Percentiles rank a stretch among this genome's conserved stretches.
Evolutionary conservation across 2,888 invertebrate species (phyloP).

Genomic region (Amphimallon solstitiale): DNA sequence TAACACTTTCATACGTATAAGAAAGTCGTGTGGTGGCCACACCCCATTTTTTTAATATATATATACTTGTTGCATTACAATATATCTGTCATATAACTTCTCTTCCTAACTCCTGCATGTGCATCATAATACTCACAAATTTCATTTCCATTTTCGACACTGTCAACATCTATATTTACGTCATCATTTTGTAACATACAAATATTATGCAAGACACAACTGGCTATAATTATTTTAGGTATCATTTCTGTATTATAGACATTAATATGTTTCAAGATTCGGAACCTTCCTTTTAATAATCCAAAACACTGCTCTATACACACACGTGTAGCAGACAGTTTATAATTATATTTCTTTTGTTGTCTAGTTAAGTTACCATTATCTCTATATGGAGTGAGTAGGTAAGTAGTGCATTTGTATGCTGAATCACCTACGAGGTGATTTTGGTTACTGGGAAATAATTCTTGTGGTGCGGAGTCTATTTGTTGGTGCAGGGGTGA

Average conservation of each 20-base stretch:
- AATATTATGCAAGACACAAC: constrained; percentile 30
- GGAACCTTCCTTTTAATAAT: constrained; percentile 14
- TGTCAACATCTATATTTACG: too few relatives aligned
- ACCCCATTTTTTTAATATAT: too few relatives aligned
- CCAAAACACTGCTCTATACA: constrained; percentile 23
- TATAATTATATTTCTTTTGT: constrained; percentile 8
- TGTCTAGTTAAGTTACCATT: constrained; percentile 3
- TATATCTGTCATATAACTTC: too few relatives aligned
- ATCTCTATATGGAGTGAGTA: constrained; percentile 21
- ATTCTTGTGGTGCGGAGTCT: not conserved
- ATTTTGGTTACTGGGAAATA: constrained; percentile 43
- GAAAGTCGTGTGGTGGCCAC: too few relatives aligned
- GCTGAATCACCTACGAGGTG: too few relatives aligned
- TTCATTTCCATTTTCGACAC: too few relatives aligned
- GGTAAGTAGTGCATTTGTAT: not conserved
- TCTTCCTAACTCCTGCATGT: too few relatives aligned
- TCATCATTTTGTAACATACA: too few relatives aligned
- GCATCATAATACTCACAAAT: too few relatives aligned
- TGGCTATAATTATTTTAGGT: constrained; percentile 27
- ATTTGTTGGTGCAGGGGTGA: constrained; percentile 15
- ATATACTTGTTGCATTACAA: too few relatives aligned
- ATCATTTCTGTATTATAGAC: constrained; percentile 22
- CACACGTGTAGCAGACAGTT: constrained; percentile 1
- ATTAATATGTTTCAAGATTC: constrained; percentile 20
- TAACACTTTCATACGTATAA: too few relatives aligned